These are phyloP conservation scores for Limnephilus lunatus DNA, from an alignment of 2,888 invertebrate species.

Conservation along the genomic window DNA sequence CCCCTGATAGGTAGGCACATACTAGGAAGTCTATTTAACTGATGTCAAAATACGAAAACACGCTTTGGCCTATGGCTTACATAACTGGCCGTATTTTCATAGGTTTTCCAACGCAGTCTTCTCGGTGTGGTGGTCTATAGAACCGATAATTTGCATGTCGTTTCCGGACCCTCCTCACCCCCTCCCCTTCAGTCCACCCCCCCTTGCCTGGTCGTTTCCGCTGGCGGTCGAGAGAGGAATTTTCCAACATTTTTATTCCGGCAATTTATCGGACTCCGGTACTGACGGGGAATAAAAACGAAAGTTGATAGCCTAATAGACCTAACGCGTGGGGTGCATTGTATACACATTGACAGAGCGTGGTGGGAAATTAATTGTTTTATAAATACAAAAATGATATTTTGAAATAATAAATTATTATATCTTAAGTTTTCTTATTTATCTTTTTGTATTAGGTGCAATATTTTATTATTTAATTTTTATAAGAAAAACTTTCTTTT, in stretches of 20 bases:
- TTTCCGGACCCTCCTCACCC: constrained; percentile 43
- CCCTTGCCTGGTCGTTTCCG: background rate
- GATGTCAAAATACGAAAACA: constrained; percentile 7
- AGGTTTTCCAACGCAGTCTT: constrained; percentile 46
- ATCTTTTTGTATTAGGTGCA: too few species aligned
- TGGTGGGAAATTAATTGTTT: background rate
- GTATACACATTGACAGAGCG: constrained; percentile 38
- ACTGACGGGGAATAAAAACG: constrained; percentile 59
- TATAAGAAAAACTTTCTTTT: too few species aligned
- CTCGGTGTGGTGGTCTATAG: constrained; percentile 24
- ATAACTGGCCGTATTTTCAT: constrained; percentile 21
- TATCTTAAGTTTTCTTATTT: too few species aligned
- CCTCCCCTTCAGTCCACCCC: constrained; percentile 18
- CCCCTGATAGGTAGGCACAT: too few species aligned
- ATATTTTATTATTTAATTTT: too few species aligned
- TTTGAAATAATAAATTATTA: too few species aligned
- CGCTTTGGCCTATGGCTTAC: background rate
- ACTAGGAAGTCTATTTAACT: background rate
- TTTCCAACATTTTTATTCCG: constrained; percentile 54
- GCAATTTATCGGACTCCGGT: constrained; percentile 62
- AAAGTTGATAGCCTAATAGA: constrained; percentile 62
- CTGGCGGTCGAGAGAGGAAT: constrained; percentile 26
- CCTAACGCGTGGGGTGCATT: constrained; percentile 40
- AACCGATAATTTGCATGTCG: constrained; percentile 59
- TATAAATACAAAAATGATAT: background rate